phyloP scores from a whole-genome alignment of 1,140 invertebrate genomes.

The Alviniconcha marisindica region DNA sequence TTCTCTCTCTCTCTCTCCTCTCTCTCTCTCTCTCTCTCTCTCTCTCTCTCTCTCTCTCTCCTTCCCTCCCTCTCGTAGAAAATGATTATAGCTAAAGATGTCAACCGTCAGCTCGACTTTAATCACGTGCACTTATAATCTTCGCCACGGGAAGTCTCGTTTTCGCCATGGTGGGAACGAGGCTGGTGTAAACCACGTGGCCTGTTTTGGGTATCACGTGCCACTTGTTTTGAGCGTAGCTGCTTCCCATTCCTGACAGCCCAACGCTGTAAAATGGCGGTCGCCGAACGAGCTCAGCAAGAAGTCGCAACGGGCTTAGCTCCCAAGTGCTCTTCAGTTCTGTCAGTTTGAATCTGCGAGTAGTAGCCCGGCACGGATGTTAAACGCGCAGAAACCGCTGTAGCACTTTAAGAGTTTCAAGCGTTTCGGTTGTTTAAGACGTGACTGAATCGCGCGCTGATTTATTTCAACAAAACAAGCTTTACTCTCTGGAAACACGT shows the following conservation, averaged over 20 bases:
- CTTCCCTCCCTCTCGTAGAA: no score
- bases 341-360: background rate
- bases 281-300: background rate
- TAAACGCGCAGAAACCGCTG: background rate
- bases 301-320: background rate
- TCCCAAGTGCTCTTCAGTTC: background rate
- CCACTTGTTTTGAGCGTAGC: background rate
- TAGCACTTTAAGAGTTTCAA: constrained; percentile 14
- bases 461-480: background rate
- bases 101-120: constrained; percentile 1
- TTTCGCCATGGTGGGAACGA: constrained; percentile 16
- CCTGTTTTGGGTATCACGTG: constrained; percentile 10
- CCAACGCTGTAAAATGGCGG: background rate
- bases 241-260: constrained; percentile 12
- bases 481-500: no score
- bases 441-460: background rate
- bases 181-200: constrained; percentile 30
- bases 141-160: constrained; percentile 22
- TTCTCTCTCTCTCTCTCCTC: background rate
- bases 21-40: background rate
- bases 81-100: constrained; percentile 3
- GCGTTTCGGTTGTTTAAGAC: background rate
- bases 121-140: background rate
- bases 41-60: background rate
- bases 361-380: background rate